Evolutionary conservation across 2,888 invertebrate genomes (phyloP).

Genomic region (Eilema caniola): DNA sequence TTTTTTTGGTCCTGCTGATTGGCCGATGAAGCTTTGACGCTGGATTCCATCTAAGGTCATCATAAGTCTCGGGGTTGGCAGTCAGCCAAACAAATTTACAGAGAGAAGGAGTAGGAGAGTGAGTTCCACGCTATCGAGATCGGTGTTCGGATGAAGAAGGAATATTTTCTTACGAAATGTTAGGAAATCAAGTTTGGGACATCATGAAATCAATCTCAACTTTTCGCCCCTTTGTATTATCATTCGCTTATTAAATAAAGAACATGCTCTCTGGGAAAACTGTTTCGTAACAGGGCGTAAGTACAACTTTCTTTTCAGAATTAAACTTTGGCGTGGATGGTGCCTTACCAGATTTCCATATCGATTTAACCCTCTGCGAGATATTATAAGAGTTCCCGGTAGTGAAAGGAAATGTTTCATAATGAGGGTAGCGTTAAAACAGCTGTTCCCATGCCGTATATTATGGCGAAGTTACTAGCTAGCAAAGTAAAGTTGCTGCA

Average conservation of each 20-base stretch:
- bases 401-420: conserved; percentile 4
- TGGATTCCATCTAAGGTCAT: no score
- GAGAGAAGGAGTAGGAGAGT: background rate
- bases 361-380: conserved; percentile 6
- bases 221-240: background rate
- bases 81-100: background rate
- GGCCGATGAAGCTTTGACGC: background rate
- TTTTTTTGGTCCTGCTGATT: background rate
- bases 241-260: background rate
- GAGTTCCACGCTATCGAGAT: background rate
- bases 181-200: background rate
- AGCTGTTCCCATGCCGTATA: background rate
- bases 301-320: background rate
- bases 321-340: background rate
- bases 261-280: background rate
- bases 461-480: background rate
- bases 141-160: background rate
- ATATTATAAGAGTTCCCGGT: conserved; percentile 5
- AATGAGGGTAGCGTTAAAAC: background rate
- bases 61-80: no score
- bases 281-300: background rate
- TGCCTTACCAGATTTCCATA: conserved; percentile 6
- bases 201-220: background rate
- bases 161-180: background rate
- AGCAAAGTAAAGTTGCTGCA: background rate